These are phyloP conservation scores for Illadopsis cleaveri DNA, from an alignment of 2,113 vertebrate genomes.

Conservation along the genomic window DNA sequence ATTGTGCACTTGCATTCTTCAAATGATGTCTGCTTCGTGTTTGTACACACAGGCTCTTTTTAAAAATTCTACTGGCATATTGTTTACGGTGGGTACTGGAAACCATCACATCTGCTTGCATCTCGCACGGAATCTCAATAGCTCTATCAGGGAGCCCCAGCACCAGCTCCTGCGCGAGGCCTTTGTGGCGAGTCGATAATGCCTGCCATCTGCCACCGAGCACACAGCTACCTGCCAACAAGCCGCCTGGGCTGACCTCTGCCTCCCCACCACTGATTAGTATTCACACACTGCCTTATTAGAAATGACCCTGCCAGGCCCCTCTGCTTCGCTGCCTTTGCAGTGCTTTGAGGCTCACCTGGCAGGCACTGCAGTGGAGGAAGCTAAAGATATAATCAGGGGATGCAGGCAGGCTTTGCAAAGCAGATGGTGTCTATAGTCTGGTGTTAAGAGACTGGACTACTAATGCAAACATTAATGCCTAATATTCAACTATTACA, in stretches of 20 bases:
- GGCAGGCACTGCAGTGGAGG: conserved; percentile 77
- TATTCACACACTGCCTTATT: conserved; percentile 81
- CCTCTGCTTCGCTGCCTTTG: conserved; percentile 74
- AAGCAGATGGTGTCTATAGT: conserved; percentile 79
- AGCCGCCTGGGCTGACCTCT: conserved; percentile 80
- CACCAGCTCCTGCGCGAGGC: conserved; percentile 74
- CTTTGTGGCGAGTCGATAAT: conserved; percentile 84
- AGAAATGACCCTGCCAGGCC: conserved; percentile 80
- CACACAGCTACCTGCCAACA: conserved; percentile 84
- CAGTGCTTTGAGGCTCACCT: conserved; percentile 80
- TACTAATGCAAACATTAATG: conserved; percentile 74
- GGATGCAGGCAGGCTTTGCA: conserved; percentile 74
- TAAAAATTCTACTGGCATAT: conserved; percentile 81
- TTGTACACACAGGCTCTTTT: conserved; percentile 80
- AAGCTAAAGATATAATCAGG: conserved; percentile 79
- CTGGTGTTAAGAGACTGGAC: conserved; percentile 70
- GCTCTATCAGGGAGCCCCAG: conserved; percentile 74
- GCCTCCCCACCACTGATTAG: conserved; percentile 80
- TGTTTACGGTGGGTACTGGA: conserved; percentile 79
- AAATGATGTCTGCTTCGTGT: conserved; percentile 69
- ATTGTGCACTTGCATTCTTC: conserved; percentile 43
- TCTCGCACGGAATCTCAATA: conserved; percentile 84
- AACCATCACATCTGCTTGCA: conserved; percentile 82
- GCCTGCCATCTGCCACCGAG: conserved; percentile 85
- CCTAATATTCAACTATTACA: conserved; percentile 55